These are phyloP conservation scores for Corvus moneduloides DNA, from an alignment of 2,113 vertebrate genomes.

Conservation along the genomic window DNA sequence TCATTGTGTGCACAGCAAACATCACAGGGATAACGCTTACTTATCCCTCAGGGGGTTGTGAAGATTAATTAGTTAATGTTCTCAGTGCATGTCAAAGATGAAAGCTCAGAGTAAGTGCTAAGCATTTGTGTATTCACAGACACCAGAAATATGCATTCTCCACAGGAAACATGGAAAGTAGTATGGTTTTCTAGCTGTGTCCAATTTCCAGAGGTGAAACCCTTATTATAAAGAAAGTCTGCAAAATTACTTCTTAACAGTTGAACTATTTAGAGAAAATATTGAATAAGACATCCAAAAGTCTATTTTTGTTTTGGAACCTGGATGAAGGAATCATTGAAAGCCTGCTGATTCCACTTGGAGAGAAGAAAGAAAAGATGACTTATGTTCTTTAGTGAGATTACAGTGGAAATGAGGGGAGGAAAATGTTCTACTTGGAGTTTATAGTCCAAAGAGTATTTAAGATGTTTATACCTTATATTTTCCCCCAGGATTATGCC, in stretches of 20 bases:
- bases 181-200: neutral
- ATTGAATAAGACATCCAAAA: neutral
- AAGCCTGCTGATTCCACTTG: neutral
- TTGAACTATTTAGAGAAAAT: neutral
- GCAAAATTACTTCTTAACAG: neutral
- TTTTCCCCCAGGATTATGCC: neutral
- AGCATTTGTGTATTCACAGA: neutral
- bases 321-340: neutral
- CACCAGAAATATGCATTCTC: neutral
- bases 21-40: neutral
- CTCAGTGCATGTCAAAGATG: neutral
- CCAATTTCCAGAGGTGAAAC: neutral
- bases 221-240: neutral
- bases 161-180: neutral
- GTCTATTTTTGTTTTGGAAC: neutral
- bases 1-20: neutral
- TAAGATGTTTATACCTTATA: neutral
- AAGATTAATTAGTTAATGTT: constrained; percentile 40
- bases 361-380: neutral
- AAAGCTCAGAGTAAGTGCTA: constrained; percentile 2
- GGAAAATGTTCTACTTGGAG: neutral
- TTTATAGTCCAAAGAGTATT: neutral
- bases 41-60: neutral
- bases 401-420: neutral
- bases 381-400: neutral